These are phyloP conservation scores for Melanotaenia parkinsoni DNA, from an alignment of 2,797 vertebrate species.

Conservation along the genomic window DNA sequence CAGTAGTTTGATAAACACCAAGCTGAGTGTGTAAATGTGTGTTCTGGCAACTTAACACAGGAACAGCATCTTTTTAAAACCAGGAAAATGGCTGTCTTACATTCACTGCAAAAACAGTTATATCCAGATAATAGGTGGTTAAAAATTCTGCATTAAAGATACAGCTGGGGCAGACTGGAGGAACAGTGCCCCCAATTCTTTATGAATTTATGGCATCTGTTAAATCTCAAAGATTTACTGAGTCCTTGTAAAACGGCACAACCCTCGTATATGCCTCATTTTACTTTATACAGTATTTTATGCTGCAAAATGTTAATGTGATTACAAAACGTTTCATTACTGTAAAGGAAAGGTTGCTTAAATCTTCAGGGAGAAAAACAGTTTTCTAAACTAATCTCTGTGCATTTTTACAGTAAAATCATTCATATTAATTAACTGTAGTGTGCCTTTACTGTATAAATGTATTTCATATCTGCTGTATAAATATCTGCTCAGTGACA, in stretches of 20 bases:
- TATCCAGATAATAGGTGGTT: neutral
- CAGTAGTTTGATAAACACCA: conserved; percentile 3
- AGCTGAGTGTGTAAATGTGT: neutral
- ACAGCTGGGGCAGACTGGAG: conserved; percentile 8
- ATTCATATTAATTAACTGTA: neutral
- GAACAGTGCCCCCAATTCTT: conserved; percentile 46
- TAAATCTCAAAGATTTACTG: conserved; percentile 54
- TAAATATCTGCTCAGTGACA: conserved; percentile 9
- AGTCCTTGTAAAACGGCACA: conserved; percentile 17
- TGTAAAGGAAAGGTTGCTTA: conserved; percentile 9
- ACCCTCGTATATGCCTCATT: neutral
- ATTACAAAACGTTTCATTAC: conserved; percentile 29
- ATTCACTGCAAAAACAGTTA: conserved; percentile 3
- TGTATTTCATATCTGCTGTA: too few relatives aligned
- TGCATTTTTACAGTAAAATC: conserved; percentile 18
- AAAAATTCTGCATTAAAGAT: neutral
- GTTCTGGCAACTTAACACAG: neutral
- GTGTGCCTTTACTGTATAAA: neutral
- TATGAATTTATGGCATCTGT: conserved; percentile 37
- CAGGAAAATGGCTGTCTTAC: neutral
- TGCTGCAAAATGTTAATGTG: neutral
- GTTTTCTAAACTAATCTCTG: conserved; percentile 9
- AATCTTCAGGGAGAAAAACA: neutral
- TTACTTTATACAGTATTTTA: neutral
- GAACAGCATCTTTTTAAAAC: neutral